A percentile compares a stretch with the other conserved stretches of the same genome.
phyloP scores from a whole-genome alignment of 1,140 invertebrate genomes.

The Chionoecetes opilio region DNA sequence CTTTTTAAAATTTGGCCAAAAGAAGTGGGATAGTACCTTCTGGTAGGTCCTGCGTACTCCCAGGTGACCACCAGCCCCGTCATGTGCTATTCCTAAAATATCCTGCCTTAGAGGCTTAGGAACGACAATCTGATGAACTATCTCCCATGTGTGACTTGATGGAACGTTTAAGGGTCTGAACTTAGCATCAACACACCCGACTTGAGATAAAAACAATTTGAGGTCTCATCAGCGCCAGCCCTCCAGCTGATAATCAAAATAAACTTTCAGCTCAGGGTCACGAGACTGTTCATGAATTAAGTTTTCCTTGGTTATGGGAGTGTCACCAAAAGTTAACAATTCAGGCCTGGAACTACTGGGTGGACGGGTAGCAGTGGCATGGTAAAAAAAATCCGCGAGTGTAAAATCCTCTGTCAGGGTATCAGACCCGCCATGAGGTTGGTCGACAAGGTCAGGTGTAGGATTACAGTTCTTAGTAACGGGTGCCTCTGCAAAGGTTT shows the following conservation, averaged over 20 bases:
- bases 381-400: neutral
- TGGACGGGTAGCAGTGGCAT: too few relatives aligned
- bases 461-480: neutral
- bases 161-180: neutral
- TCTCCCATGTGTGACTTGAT: neutral
- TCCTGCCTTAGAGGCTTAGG: neutral
- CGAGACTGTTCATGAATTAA: too few relatives aligned
- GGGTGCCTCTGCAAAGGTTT: too few relatives aligned
- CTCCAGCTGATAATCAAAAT: too few relatives aligned
- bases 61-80: neutral
- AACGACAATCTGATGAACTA: constrained; percentile 10
- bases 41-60: constrained; percentile 47
- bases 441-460: neutral
- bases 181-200: neutral
- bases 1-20: neutral
- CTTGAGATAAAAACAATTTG: too few relatives aligned
- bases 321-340: too few relatives aligned
- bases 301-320: too few relatives aligned
- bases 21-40: neutral
- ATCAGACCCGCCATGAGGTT: neutral
- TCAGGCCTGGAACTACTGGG: too few relatives aligned
- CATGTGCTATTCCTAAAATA: neutral
- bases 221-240: too few relatives aligned
- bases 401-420: neutral
- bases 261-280: too few relatives aligned